Evolutionary conservation across 2,888 invertebrate species (phyloP).

Genomic region (Drosophila acutilabella): DNA sequence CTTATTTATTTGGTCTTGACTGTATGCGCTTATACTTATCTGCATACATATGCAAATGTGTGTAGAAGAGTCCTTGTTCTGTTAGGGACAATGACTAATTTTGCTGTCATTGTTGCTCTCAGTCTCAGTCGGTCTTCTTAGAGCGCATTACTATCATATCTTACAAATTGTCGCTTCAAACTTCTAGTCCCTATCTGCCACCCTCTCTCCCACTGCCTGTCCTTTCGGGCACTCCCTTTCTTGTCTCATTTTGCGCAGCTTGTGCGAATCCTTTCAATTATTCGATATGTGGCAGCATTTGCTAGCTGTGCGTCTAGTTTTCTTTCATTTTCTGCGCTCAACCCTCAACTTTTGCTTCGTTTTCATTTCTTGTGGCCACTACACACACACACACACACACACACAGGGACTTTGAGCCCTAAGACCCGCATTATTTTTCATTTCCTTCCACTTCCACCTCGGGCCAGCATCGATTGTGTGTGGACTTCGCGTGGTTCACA

Average conservation of each 20-base stretch:
- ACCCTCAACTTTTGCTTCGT: constrained; percentile 62
- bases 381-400: constrained; percentile 17
- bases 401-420: constrained; percentile 17
- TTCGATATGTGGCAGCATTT: constrained; percentile 71
- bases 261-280: constrained; percentile 77
- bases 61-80: constrained; percentile 21
- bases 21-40: constrained; percentile 41
- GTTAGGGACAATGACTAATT: constrained; percentile 69
- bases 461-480: constrained; percentile 39
- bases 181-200: background rate
- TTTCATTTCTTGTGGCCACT: constrained; percentile 59
- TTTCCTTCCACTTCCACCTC: constrained; percentile 51
- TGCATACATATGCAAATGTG: constrained; percentile 48
- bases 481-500: constrained; percentile 19
- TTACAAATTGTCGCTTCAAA: constrained; percentile 70
- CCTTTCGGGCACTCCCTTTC: background rate
- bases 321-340: constrained; percentile 35
- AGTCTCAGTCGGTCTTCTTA: constrained; percentile 24
- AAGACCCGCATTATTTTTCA: constrained; percentile 71
- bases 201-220: background rate
- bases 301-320: constrained; percentile 26
- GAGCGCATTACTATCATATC: constrained; percentile 76
- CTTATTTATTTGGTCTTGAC: no score
- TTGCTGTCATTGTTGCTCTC: constrained; percentile 64
- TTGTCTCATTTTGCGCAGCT: constrained; percentile 57